Evolutionary conservation across 2,797 vertebrate species (phyloP), one percentile per base, ranked within the genome.

Genomic region (Chromobotia macracanthus): DNA sequence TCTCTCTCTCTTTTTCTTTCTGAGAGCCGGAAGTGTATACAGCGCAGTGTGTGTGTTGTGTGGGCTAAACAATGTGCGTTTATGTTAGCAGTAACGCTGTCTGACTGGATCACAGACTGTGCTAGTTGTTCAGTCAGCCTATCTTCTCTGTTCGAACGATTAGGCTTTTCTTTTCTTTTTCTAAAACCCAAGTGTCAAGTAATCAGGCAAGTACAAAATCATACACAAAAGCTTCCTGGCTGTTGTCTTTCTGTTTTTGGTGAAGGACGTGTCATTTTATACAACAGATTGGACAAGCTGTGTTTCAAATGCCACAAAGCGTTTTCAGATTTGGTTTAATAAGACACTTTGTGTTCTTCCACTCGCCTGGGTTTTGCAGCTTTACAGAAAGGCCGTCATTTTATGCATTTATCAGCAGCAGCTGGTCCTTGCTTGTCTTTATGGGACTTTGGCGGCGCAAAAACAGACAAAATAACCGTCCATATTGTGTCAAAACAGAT

Each of bases 11-110:
- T 28, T 28, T 28, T 4, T 28, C 28, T 28, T 28, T 28, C 28
- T 28, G 28, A 28, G 15, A 70, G 61, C 3, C 23, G 70, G 31
- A 75, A 65, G 15, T 51, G 73, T n/a, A 46, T 53, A 58, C 60
- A 13, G 38, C 79, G 53, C 25, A 48, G 61, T 64, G 16, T 68
- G 58, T 75, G 56, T 71, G 19, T 46, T 74, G 50, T 70, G 75
- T 0, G 95, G 95, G 44, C 96, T 96, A 94, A 94, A 95, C 87
- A 94, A 93, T 63, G 5, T 28, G 28, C 28, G 4, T 28, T 28
- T 16, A 41, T 25, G 38, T 46, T 46, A 28, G 55, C 28, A 28
- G 28, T 28, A 28, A 4, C 38, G 0, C 67, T 70, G 69, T 83
- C 72, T 70, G 68, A 64, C 50, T 83, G 18, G 18, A 77, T 77